These are phyloP conservation scores for Pao palembangensis DNA, from an alignment of 2,113 vertebrate genomes.

Conservation along the genomic window DNA sequence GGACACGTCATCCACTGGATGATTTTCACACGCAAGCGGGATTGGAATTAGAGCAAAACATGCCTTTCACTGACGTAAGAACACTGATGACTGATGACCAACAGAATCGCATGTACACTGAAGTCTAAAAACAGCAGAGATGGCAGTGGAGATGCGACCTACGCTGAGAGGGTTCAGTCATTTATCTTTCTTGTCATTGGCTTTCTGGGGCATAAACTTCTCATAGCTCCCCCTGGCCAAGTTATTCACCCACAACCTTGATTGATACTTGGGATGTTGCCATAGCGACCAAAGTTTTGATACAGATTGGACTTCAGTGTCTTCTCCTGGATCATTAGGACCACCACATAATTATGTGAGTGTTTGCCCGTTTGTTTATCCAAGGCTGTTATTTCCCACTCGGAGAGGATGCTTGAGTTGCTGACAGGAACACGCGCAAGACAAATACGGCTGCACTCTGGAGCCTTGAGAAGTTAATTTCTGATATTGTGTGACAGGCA, in stretches of 20 bases:
- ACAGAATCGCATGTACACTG: too few relatives aligned
- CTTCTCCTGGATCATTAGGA: conserved; percentile 41
- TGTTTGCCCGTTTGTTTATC: too few relatives aligned
- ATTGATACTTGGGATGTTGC: conserved; percentile 54
- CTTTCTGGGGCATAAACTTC: conserved; percentile 47
- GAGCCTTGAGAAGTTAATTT: neutral
- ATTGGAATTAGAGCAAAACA: neutral
- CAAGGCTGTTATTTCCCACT: conserved; percentile 25
- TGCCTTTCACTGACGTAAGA: neutral
- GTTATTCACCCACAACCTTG: conserved; percentile 42
- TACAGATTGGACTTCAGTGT: conserved; percentile 44
- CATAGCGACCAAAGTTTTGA: conserved; percentile 47
- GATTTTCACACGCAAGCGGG: conserved; percentile 9
- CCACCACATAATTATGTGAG: conserved; percentile 1
- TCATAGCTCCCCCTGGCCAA: conserved; percentile 44
- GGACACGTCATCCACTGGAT: conserved; percentile 33
- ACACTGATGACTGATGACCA: too few relatives aligned
- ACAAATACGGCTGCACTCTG: too few relatives aligned
- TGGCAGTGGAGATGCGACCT: neutral
- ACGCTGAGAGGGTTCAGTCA: conserved; percentile 17
- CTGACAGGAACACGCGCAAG: conserved; percentile 4
- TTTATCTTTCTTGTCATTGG: conserved; percentile 40
- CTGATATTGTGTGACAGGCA: conserved; percentile 24
- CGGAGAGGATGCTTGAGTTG: conserved; percentile 27
- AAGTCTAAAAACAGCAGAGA: too few relatives aligned